Percentiles rank a stretch among this genome's conserved stretches.
phyloP scores from a whole-genome alignment of 2,888 invertebrate genomes.

The Hydraecia micacea region DNA sequence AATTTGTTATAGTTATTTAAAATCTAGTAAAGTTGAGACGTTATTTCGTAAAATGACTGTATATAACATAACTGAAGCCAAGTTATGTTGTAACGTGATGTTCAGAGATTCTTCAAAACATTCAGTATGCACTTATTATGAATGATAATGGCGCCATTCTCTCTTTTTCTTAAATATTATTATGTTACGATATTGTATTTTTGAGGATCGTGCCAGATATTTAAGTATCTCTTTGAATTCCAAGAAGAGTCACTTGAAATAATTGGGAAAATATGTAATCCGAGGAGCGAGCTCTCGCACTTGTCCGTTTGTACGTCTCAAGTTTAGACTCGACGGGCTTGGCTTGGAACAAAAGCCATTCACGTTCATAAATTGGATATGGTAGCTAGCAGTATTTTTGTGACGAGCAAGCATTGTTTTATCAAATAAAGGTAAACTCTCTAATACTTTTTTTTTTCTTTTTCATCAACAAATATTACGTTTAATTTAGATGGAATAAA shows the following conservation, averaged over 20 bases:
- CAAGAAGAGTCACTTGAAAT: background rate
- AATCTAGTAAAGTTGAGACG: background rate
- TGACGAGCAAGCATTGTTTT: background rate
- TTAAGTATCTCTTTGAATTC: slow-evolving; percentile 14
- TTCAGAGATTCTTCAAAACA: background rate
- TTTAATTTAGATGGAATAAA: no score
- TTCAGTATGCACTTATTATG: background rate
- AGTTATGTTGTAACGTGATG: background rate
- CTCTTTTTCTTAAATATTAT: background rate
- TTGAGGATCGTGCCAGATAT: background rate
- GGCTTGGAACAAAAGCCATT: background rate
- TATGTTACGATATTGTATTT: background rate
- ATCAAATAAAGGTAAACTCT: background rate
- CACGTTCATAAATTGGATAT: background rate
- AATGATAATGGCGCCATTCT: slow-evolving; percentile 12
- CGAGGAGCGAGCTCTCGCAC: background rate
- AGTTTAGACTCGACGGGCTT: background rate
- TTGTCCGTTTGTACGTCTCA: background rate
- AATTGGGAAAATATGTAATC: slow-evolving; percentile 11
- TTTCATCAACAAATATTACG: no score
- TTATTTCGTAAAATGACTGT: background rate
- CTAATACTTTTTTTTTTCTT: background rate
- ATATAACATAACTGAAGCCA: background rate
- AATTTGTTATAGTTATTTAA: background rate
- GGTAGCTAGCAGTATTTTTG: background rate